Base-by-base conservation (phyloP, 2,888 invertebrate species). In the Platycheirus albimanus region DNA sequence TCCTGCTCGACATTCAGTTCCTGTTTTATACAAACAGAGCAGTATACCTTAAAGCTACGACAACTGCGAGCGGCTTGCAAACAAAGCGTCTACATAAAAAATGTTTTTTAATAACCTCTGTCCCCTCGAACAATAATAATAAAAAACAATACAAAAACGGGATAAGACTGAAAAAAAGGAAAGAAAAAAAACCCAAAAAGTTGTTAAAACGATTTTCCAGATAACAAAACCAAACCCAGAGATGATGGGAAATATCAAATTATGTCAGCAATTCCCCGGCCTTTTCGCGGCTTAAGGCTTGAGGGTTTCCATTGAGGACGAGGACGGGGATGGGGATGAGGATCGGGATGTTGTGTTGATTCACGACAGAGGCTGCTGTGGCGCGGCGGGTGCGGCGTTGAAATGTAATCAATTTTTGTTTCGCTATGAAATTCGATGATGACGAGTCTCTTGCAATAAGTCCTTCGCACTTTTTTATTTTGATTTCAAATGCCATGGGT, bases 181-280 rank as follows among this genome's bases (percentile, higher is more conserved):
- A 43, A 47, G 19, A 38, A 41, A 61, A 43, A 33, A 38, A 47
- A 36, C 41, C 52, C 20, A 64, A 77, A 72, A 78, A 63, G 69
- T 74, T 67, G 67, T 83, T 78, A 83, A 78, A 78, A 69, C 56
- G 69, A 78, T 83, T 83, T 81, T 63, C 83, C 63, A 83, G 83
- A 83, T 78, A 78, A 78, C 83, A 72, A 69, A 78, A 61, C 79
- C 63, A 17, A 66, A 45, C 76, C 71, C 76, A 76, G 66, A 67
- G 76, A 72, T 78, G 83, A 78, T 74, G 78, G 78, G 83, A 83
- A 83, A 83, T 78, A 78, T 78, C 83, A 83, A 83, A 83, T 83
- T 78, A 78, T 78, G 72, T 77, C 81, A 74, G 77, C 74, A 64
- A 78, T 78, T 83, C 77, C 72, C 83, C 64, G 47, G 78, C 63